Evolutionary conservation across 2,797 vertebrate species (phyloP), one percentile per base, ranked within the genome.

Genomic region (Microctenopoma steveboyesi): DNA sequence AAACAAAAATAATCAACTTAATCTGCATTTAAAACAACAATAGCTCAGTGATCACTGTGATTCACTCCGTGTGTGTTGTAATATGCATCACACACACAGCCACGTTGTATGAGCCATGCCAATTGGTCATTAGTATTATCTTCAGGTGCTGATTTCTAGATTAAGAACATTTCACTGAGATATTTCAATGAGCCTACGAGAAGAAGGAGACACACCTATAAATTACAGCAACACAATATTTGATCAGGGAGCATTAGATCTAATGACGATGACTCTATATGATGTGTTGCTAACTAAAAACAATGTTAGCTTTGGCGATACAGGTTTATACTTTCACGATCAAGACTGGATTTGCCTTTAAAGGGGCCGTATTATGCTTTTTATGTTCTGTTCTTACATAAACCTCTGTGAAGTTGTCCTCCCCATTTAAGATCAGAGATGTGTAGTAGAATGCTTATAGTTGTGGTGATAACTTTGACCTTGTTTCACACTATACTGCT

Each of bases 1-100:
- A 55, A 69, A 69, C 30, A 33, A 47, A 28, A 53, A 18, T 8
- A 50, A 7, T 49, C 49, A 15, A 18, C 18, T 18, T 18, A 18
- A 18, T 18, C 18, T 18, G 18, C 18, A 18, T 18, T 18, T 18
- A 18, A 61, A 59, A 10, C 53, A 4, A 51, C 0, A 35, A 1
- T 5, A 37, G 18, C 72, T 67, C 55, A 66, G n/a, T 7, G 4
- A 15, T 65, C 49, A 55, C 50, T 33, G 57, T 46, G 40, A 48
- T 53, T 52, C 25, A 37, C 45, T 13, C 47, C 43, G 69, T 60
- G 53, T 64, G 58, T 27, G 43, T 12, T 58, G 59, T 54, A 46
- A 62, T 58, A 16, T 48, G 52, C 10, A 15, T 18, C 16, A 27
- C 4, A 11, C 55, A 46, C 35, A n/a, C 46, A 51, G 40, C 12